These are phyloP conservation scores for Metacarcinus magister DNA, from an alignment of 2,888 invertebrate species.

Conservation along the genomic window DNA sequence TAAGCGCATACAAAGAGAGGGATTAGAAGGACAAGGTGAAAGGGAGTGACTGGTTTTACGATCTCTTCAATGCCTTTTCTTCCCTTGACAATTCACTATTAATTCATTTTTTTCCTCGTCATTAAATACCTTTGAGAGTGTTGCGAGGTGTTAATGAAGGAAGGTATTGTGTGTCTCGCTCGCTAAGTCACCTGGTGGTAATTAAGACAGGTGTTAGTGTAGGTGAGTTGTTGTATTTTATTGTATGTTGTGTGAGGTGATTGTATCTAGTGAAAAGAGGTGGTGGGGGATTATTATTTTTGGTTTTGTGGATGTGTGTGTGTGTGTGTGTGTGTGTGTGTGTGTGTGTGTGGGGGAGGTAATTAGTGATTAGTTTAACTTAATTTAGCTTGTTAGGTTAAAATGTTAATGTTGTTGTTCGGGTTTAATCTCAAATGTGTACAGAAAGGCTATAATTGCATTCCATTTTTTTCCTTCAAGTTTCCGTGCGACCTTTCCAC, in stretches of 20 bases:
- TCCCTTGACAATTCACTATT: not conserved
- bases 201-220: not conserved
- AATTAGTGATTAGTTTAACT: not conserved
- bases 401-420: not conserved
- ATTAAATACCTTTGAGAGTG: not conserved
- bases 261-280: too few relatives aligned
- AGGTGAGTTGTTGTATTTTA: not conserved
- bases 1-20: not conserved
- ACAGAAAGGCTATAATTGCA: too few relatives aligned
- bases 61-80: not conserved
- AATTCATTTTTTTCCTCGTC: not conserved
- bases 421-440: not conserved
- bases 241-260: not conserved
- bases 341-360: not conserved
- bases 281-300: too few relatives aligned
- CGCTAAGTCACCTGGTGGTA: too few relatives aligned
- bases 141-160: not conserved
- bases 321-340: constrained; percentile 11
- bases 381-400: not conserved
- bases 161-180: not conserved
- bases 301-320: not conserved
- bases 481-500: too few relatives aligned
- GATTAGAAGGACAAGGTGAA: not conserved
- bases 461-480: too few relatives aligned
- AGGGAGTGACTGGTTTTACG: not conserved